Base-by-base conservation (phyloP, 2,888 invertebrate genomes). In the Torymus aiolomorphi region DNA sequence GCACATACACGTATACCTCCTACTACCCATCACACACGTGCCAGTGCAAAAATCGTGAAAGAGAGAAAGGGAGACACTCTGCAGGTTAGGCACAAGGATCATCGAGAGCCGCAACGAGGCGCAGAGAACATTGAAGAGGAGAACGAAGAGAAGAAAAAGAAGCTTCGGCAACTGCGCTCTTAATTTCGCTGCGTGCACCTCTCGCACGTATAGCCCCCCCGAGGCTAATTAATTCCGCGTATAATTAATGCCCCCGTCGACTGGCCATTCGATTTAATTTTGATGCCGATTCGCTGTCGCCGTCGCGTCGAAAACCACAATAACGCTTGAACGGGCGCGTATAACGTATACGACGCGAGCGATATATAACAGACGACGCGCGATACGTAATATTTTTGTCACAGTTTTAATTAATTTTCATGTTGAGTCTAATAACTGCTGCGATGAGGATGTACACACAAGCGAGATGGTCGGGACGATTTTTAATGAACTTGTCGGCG, bases 141-240 rank as follows among this genome's bases (percentile, higher is more conserved):
- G 31, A 31, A 5, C 3, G 31, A 31, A 5, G 5, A 3, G 5
- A 5, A 31, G 31, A 31, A 31, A 31, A 31, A 31, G 31, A 31
- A 31, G 31, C 2, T 31, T 5, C 31, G 31, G 31, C 31, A 31
- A 31, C 31, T 31, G 5, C 31, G 5, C 4, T 31, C 31, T 31
- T 31, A 31, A 31, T 31, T 31, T 31, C 31, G 5, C 70, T 69
- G 65, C 20, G 20, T 18, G 71, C 63, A 59, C n/a, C n/a, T n/a
- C n/a, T n/a, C n/a, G n/a, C 67, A 13, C 0, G 61, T 24, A 13
- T 42, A 42, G 12, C 54, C 67, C 14, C 31, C 75, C 59, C 1
- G 56, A 49, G 66, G 63, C 70, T 83, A 83, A 83, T 83, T 81
- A 83, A 82, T 82, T 79, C 77, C 57, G 56, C 81, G 71, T 54